phyloP scores from a whole-genome alignment of 2,888 invertebrate genomes.

The Noctuana brunneofusca region DNA sequence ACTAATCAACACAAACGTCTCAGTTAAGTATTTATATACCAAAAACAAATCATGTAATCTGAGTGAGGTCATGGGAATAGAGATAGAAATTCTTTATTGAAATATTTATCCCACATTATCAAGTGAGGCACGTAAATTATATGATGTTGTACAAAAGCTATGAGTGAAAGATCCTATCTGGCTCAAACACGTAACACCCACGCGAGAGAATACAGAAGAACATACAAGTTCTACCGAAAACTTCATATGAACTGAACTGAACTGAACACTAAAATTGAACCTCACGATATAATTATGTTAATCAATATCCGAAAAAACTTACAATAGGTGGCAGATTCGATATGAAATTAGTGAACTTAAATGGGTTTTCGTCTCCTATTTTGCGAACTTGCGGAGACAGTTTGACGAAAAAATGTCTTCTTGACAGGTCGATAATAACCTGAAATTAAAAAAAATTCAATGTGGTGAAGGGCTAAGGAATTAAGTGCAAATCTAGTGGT shows the following conservation, averaged over 20 bases:
- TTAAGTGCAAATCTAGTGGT: slow-evolving; percentile 13
- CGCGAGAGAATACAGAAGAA: slow-evolving; percentile 38
- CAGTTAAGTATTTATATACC: no score
- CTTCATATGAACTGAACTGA: slow-evolving; percentile 1
- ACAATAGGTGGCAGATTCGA: slow-evolving; percentile 82
- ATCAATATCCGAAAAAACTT: slow-evolving; percentile 47
- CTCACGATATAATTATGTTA: background rate
- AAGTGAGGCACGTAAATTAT: background rate
- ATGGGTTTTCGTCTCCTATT: slow-evolving; percentile 82
- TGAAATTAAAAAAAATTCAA: slow-evolving; percentile 81
- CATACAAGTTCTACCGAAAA: slow-evolving; percentile 13
- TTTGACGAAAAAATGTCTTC: slow-evolving; percentile 77
- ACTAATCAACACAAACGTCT: no score
- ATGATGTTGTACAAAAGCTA: background rate
- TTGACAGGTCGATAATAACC: slow-evolving; percentile 82
- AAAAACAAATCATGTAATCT: slow-evolving; percentile 22
- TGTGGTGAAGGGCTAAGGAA: slow-evolving; percentile 53
- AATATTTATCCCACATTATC: no score
- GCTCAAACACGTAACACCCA: slow-evolving; percentile 37
- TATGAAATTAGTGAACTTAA: slow-evolving; percentile 81
- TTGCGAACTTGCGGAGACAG: slow-evolving; percentile 75
- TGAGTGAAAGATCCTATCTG: background rate
- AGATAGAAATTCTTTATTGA: background rate
- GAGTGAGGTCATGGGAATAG: slow-evolving; percentile 27
- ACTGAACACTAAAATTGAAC: background rate